These are phyloP conservation scores for Idaea aversata DNA, from an alignment of 2,888 invertebrate species.

Conservation along the genomic window DNA sequence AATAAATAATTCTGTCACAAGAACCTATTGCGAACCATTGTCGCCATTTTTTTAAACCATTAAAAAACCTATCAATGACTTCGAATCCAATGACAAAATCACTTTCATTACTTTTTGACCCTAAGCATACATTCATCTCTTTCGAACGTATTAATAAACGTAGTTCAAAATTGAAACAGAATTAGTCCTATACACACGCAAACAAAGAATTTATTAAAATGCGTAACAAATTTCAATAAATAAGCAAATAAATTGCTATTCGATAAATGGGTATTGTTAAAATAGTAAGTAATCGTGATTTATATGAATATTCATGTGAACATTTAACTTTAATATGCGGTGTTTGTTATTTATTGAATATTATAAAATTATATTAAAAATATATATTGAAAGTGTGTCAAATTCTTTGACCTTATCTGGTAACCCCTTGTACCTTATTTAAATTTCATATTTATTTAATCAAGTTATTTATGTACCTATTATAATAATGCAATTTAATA, in stretches of 20 bases:
- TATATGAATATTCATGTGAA: slow-evolving; percentile 78
- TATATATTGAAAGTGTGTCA: slow-evolving; percentile 48
- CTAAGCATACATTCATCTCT: slow-evolving; percentile 45
- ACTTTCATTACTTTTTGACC: slow-evolving; percentile 53
- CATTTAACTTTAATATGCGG: slow-evolving; percentile 55
- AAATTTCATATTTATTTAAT: slow-evolving; percentile 30
- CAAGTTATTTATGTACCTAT: slow-evolving; percentile 9
- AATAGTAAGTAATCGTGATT: slow-evolving; percentile 64
- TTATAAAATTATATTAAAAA: slow-evolving; percentile 41
- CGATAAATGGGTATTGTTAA: slow-evolving; percentile 73
- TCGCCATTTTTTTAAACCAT: slow-evolving; percentile 76
- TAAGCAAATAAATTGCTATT: slow-evolving; percentile 76
- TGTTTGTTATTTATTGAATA: slow-evolving; percentile 44
- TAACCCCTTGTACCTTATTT: slow-evolving; percentile 34
- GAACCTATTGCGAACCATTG: slow-evolving; percentile 65
- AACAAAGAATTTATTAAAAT: slow-evolving; percentile 56
- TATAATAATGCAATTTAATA: not conserved
- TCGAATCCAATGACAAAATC: slow-evolving; percentile 65
- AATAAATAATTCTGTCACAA: slow-evolving; percentile 69
- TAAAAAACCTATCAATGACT: slow-evolving; percentile 76
- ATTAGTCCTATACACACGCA: slow-evolving; percentile 44
- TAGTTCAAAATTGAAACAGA: slow-evolving; percentile 46
- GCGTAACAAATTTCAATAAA: slow-evolving; percentile 78
- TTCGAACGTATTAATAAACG: slow-evolving; percentile 40
- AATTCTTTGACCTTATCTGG: slow-evolving; percentile 44